Conservation (phyloP, 2,797 vertebrate genomes). For the Steatocranus sp. region DNA sequence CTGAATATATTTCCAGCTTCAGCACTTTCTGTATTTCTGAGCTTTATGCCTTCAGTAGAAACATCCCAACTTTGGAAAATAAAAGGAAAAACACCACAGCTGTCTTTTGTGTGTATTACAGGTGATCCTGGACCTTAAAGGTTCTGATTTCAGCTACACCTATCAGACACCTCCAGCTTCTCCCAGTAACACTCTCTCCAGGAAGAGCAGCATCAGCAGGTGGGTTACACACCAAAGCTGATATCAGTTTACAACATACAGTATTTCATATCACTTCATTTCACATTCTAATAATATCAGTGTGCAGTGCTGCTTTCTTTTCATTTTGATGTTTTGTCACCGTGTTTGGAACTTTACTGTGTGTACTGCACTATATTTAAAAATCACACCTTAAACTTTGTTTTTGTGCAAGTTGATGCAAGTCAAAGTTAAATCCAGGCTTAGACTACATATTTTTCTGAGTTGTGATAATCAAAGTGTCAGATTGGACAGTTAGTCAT, state of each 20-base stretch:
- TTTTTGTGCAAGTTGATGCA: not conserved
- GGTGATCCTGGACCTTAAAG: constrained; percentile 83
- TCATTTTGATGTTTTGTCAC: not conserved
- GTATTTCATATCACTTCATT: not conserved
- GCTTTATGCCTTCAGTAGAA: not conserved
- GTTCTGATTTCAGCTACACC: constrained; percentile 78
- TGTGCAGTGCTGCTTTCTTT: not conserved
- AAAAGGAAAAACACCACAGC: not conserved
- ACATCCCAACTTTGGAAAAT: not conserved
- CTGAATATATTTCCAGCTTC: not conserved
- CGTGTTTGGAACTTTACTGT: not conserved
- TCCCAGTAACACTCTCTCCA: constrained; percentile 78
- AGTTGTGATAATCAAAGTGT: not conserved
- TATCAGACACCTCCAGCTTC: constrained; percentile 84
- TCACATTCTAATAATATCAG: not conserved
- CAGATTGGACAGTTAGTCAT: not conserved
- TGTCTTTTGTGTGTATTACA: constrained; percentile 17
- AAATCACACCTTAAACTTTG: not conserved
- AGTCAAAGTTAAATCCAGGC: not conserved
- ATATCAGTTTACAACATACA: not conserved
- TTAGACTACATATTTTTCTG: not conserved
- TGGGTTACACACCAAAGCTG: constrained; percentile 15
- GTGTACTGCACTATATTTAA: not conserved
- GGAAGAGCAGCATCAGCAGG: constrained; percentile 86
- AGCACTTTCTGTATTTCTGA: not conserved